Base-by-base conservation (phyloP, 2,888 invertebrate species). In the Temnothorax ravouxi region DNA sequence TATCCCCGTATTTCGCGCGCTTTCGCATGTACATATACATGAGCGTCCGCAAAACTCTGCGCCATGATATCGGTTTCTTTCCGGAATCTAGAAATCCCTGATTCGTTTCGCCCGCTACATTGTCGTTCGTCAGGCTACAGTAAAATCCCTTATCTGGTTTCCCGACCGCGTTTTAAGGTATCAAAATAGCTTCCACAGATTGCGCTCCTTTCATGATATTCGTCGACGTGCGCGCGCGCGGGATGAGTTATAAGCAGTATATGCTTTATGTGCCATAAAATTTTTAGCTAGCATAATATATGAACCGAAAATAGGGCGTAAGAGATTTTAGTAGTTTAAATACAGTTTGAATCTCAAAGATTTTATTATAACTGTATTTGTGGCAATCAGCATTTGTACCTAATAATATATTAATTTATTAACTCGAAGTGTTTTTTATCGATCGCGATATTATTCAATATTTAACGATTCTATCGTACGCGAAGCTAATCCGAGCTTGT, bases 141-240 rank as follows among this genome's bases (percentile, higher is more conserved):
- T 74, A 66, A 84, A 84, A 84, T 84, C 83, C 83, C 72, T 83
- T 83, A 84, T 84, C 83, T 66, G 47, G 47, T 74, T 84, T 62
- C 29, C 83, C 84, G 44, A 47, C 72, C 54, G 72, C 62, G 56
- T 54, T 83, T 84, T 83, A 72, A 72, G 66, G 84, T 72, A 83
- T 71, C 83, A 54, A 56, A 83, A 71, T 56, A 83, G 72, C 54
- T 83, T 56, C 38, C 56, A 29, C 50, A 34, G 69, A 71, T 83
- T 66, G 47, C 59, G 25, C 59, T 44, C 71, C 34, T 79, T 71
- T 71, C 71, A 71, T 25, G 44, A 25, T 29, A 25, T 80, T 34
- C 21, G 54, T n/a, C 15, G n/a, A 38, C 11, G 34, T 6, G 34
- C 34, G 34, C 34, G 61, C 61, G 61, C 61, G 34, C 38, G 38